Percentiles rank a stretch among this genome's conserved stretches.
These are phyloP conservation scores for Rapana venosa DNA, from an alignment of 2,888 invertebrate genomes.

Conservation along the genomic window DNA sequence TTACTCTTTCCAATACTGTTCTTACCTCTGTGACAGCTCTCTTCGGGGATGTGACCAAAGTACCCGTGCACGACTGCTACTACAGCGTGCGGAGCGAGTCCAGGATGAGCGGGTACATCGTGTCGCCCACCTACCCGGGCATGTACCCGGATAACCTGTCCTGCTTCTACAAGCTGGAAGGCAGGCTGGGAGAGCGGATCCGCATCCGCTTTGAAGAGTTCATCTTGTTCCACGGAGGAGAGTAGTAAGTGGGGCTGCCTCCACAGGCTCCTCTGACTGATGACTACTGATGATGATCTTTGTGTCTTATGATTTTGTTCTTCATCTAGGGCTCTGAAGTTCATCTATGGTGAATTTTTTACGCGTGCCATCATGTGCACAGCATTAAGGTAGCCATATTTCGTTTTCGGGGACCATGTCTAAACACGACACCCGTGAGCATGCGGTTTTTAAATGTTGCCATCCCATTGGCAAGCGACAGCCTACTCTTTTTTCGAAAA, in stretches of 20 bases:
- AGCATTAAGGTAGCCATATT: too few species aligned
- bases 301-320: too few species aligned
- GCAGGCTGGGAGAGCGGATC: constrained; percentile 92
- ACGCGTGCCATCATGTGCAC: too few species aligned
- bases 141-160: constrained; percentile 97
- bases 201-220: constrained; percentile 98
- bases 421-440: too few species aligned
- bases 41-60: background rate
- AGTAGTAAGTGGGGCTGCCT: constrained; percentile 88
- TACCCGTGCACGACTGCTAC: constrained; percentile 69
- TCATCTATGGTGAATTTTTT: too few species aligned
- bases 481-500: too few species aligned
- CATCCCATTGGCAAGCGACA: too few species aligned
- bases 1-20: background rate
- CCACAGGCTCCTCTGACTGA: background rate
- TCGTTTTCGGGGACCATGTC: too few species aligned
- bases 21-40: background rate
- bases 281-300: too few species aligned
- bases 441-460: too few species aligned
- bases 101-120: constrained; percentile 87
- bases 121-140: constrained; percentile 99
- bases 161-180: constrained; percentile 90
- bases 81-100: constrained; percentile 86
- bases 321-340: too few species aligned
- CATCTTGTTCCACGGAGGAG: constrained; percentile 98